Evolutionary conservation across 2,888 invertebrate genomes (phyloP).

Genomic region (Muschampia plurimacula): DNA sequence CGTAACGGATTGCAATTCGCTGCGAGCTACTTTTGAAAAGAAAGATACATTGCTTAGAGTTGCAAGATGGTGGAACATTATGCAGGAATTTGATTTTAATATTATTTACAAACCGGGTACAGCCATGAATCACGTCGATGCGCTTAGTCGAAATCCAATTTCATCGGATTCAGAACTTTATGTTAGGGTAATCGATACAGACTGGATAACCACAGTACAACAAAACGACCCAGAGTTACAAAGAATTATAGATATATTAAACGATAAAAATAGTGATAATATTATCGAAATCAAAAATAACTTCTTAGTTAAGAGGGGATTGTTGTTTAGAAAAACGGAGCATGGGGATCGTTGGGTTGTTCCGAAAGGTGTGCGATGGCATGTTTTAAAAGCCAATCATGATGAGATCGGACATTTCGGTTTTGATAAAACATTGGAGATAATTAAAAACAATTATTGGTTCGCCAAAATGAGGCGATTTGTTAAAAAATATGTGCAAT

Average conservation of each 20-base stretch:
- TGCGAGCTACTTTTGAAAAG: slow-evolving; percentile 44
- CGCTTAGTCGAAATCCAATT: slow-evolving; percentile 42
- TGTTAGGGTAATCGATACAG: slow-evolving; percentile 11
- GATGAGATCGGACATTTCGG: slow-evolving; percentile 23
- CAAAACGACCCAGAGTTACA: slow-evolving; percentile 28
- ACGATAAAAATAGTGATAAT: slow-evolving; percentile 18
- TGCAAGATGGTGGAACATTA: slow-evolving; percentile 45
- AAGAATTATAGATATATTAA: slow-evolving; percentile 19
- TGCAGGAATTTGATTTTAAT: slow-evolving; percentile 42
- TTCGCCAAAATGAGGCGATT: slow-evolving; percentile 38
- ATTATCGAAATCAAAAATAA: slow-evolving; percentile 22
- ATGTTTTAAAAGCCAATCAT: slow-evolving; percentile 24
- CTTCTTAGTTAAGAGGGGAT: slow-evolving; percentile 19
- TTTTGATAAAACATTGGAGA: slow-evolving; percentile 19
- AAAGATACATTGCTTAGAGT: slow-evolving; percentile 43
- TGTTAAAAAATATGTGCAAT: slow-evolving; percentile 38
- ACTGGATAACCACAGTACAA: slow-evolving; percentile 32
- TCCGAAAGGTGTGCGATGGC: slow-evolving; percentile 26
- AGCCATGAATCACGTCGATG: slow-evolving; percentile 44
- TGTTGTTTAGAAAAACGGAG: slow-evolving; percentile 35
- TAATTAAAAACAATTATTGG: slow-evolving; percentile 33
- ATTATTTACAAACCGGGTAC: slow-evolving; percentile 43
- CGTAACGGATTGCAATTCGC: slow-evolving; percentile 43
- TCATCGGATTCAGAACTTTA: slow-evolving; percentile 21
- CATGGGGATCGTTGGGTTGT: slow-evolving; percentile 22